Percentiles rank a stretch among this genome's conserved stretches.
Evolutionary conservation across 2,888 invertebrate species (phyloP).

Genomic region (Acronicta alni): DNA sequence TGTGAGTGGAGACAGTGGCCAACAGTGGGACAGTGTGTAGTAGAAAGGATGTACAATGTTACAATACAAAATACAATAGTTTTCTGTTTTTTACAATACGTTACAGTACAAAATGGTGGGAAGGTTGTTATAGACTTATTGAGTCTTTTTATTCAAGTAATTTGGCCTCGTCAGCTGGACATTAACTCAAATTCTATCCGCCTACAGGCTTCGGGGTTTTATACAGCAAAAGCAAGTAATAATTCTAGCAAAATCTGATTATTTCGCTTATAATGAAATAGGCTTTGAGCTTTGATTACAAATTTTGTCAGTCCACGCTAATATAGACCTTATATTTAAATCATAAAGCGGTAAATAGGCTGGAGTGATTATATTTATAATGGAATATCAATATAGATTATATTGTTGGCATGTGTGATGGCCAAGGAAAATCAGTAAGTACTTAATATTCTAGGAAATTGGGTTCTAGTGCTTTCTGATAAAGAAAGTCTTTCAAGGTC

Average conservation of each 20-base stretch:
- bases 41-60: too few species aligned
- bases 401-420: constrained; percentile 21
- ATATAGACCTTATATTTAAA: background rate
- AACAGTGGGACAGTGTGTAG: too few species aligned
- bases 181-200: background rate
- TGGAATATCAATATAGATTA: constrained; percentile 19
- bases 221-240: constrained; percentile 9
- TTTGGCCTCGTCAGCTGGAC: background rate
- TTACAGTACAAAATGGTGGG: too few species aligned
- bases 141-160: too few species aligned
- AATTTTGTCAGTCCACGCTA: background rate
- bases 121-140: too few species aligned
- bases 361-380: background rate
- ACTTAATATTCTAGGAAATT: too few species aligned
- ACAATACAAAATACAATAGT: too few species aligned
- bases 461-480: too few species aligned
- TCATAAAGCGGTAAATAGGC: constrained; percentile 3
- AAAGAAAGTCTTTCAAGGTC: too few species aligned
- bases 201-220: background rate
- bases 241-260: constrained; percentile 18
- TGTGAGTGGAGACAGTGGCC: too few species aligned
- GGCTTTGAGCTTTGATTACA: constrained; percentile 24
- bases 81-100: too few species aligned
- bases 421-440: constrained; percentile 25
- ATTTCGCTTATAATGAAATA: constrained; percentile 18